Evolutionary conservation across 2,113 vertebrate species (phyloP).

Genomic region (Nycticryphes semicollaris): DNA sequence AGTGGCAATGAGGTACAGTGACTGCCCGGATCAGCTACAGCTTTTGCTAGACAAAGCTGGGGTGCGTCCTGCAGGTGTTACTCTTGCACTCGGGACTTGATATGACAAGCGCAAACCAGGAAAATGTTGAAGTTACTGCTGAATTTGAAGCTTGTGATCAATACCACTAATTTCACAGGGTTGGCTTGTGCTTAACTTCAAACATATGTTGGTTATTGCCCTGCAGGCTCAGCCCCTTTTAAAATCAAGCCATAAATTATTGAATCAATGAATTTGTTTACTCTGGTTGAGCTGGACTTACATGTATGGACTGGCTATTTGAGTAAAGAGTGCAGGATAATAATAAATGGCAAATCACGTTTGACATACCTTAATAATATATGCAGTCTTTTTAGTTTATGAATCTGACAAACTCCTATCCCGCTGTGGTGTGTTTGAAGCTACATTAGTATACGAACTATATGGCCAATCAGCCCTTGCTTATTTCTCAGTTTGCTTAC

Average conservation of each 20-base stretch:
- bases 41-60: background rate
- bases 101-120: background rate
- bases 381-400: background rate
- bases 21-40: background rate
- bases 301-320: background rate
- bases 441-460: background rate
- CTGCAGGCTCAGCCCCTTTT: background rate
- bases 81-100: background rate
- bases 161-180: background rate
- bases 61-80: background rate
- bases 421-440: background rate
- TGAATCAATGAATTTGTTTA: slow-evolving; percentile 26
- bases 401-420: background rate
- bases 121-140: background rate
- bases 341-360: background rate
- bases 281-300: background rate
- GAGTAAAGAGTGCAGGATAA: background rate
- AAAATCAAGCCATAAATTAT: slow-evolving; percentile 23
- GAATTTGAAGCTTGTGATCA: background rate
- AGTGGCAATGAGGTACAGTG: background rate
- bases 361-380: background rate
- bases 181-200: background rate
- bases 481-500: background rate
- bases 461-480: background rate
- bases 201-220: background rate